phyloP scores from a whole-genome alignment of 2,113 vertebrate species.

The Pomatostomus ruficeps region DNA sequence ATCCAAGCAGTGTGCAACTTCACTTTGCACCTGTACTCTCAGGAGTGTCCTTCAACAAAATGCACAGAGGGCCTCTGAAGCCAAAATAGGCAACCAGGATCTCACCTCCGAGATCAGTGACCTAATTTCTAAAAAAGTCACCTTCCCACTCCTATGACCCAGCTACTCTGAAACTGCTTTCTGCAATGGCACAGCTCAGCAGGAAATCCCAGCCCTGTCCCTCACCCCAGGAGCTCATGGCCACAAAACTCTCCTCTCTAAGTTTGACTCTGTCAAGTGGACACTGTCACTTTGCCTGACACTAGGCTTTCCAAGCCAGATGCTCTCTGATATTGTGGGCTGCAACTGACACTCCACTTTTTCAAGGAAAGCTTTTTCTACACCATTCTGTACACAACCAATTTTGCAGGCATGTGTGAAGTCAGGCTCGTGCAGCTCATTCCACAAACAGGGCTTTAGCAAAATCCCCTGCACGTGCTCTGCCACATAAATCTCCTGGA shows the following conservation, averaged over 20 bases:
- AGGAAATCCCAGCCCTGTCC: not conserved
- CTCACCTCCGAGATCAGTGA: not conserved
- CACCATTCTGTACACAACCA: not conserved
- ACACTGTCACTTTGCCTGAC: rapidly evolving
- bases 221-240: not conserved
- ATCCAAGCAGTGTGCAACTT: not conserved
- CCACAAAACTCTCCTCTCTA: not conserved
- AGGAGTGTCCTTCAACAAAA: not conserved
- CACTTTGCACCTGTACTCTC: not conserved
- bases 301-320: not conserved
- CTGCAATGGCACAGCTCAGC: not conserved
- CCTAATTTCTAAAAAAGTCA: not conserved
- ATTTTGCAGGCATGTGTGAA: rapidly evolving
- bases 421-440: not conserved
- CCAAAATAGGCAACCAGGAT: not conserved
- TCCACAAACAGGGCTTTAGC: not conserved
- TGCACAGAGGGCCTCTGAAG: not conserved
- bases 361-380: not conserved
- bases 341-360: not conserved
- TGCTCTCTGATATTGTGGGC: not conserved
- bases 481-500: not conserved
- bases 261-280: not conserved
- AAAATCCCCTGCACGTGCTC: rapidly evolving
- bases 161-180: not conserved
- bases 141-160: not conserved